phyloP scores from a whole-genome alignment of 2,113 vertebrate genomes.

The Sander lucioperca region DNA sequence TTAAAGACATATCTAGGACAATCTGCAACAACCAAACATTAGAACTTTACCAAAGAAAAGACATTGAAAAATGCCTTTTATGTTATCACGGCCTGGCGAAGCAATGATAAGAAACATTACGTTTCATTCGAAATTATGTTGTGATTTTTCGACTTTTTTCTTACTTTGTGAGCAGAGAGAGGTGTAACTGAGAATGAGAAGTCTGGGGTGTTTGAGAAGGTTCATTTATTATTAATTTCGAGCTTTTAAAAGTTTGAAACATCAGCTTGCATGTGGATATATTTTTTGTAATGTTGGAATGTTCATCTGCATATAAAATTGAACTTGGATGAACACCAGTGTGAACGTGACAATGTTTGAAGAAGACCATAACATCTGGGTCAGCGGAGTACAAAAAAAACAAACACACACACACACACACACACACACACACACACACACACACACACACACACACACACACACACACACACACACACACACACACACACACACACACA shows the following conservation, averaged over 20 bases:
- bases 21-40: neutral
- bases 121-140: neutral
- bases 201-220: neutral
- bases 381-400: constrained; percentile 36
- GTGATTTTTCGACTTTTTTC: neutral
- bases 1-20: neutral
- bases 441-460: constrained; percentile 2
- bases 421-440: constrained; percentile 25
- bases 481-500: constrained; percentile 34
- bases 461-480: constrained; percentile 8
- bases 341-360: constrained; percentile 15
- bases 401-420: constrained; percentile 20
- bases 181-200: neutral
- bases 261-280: constrained; percentile 6
- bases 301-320: constrained; percentile 37
- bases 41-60: neutral
- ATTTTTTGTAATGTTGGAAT: constrained; percentile 22
- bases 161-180: neutral
- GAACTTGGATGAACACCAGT: constrained; percentile 19
- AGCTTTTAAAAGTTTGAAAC: constrained; percentile 11
- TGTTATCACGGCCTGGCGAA: neutral
- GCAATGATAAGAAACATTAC: neutral
- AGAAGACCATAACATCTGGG: constrained; percentile 30
- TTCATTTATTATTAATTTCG: constrained; percentile 10
- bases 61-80: neutral